Evolutionary conservation across 1,140 invertebrate species (phyloP).

Genomic region (Macrobrachium nipponense): DNA sequence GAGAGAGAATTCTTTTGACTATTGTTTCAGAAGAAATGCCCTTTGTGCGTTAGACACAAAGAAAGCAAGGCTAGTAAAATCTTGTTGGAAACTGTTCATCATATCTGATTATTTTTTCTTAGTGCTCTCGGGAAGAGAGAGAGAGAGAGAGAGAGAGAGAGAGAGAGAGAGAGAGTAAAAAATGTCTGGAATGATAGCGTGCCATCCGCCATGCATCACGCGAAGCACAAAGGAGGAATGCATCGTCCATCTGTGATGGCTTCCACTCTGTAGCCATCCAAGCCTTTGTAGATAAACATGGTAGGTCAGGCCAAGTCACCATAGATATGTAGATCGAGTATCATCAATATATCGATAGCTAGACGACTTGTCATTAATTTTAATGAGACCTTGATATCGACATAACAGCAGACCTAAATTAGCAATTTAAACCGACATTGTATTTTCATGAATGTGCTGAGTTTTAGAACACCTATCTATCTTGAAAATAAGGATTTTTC

Average conservation of each 20-base stretch:
- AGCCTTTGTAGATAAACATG: neutral
- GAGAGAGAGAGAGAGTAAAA: conserved; percentile 7
- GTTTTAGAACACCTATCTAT: too few relatives aligned
- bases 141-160: conserved; percentile 18
- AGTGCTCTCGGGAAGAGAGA: neutral
- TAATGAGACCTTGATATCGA: too few relatives aligned
- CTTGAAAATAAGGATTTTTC: too few relatives aligned
- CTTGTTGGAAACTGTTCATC: too few relatives aligned
- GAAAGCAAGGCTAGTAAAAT: neutral
- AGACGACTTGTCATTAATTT: too few relatives aligned
- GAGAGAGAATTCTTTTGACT: neutral
- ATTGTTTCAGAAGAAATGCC: too few relatives aligned
- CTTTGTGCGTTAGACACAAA: neutral
- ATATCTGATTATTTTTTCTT: too few relatives aligned
- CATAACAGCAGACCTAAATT: too few relatives aligned
- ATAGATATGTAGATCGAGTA: neutral
- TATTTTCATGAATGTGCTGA: too few relatives aligned
- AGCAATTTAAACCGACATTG: too few relatives aligned
- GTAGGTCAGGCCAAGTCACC: neutral
- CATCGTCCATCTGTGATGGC: neutral
- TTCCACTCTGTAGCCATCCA: neutral
- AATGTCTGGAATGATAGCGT: neutral
- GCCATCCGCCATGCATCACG: neutral
- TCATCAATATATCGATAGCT: too few relatives aligned
- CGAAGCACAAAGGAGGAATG: neutral